Evolutionary conservation across 2,113 vertebrate genomes (phyloP), one percentile per base, ranked within the genome.

Genomic region (Haliaeetus leucogaster): DNA sequence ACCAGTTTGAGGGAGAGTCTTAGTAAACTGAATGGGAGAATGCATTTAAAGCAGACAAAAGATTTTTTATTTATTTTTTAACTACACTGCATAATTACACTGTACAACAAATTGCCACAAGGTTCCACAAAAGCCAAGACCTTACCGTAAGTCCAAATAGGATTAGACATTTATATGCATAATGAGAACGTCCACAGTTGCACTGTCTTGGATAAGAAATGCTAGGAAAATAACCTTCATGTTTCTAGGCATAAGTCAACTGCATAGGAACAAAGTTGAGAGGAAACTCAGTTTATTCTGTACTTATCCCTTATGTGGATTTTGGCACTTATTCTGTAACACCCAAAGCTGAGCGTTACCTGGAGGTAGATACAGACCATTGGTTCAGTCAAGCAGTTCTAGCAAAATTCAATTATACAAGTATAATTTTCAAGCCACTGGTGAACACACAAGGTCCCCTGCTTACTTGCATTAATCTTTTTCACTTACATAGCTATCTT

Each of bases 21-120:
- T 40, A n/a, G 27, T 86, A 87, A 82, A 80, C 40, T 68, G 61
- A 82, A 85, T 74, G 26, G 10, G 14, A 38, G 23, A 91, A 87
- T n/a, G 32, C 30, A 91, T 93, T 79, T 83, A 40, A 95, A 87
- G 6, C 5, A 7, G 7, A 76, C 65, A 63, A 92, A 95, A 82
- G 52, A 90, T 81, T 89, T 94, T 95, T 95, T 93, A 84, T 95
- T 94, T 94, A 89, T 95, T 95, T 95, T 90, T 96, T 70, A 89
- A 74, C 68, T 91, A 63, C 34, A 85, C 17, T 77, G 43, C 58
- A 68, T 86, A 95, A 95, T 95, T 93, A 80, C 38, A 81, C 45
- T 16, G 25, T 62, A 70, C 73, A 84, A 94, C 77, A 94, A 91
- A 91, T 89, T 96, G 81, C 83, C 86, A 94, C 73, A 91, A 89